Evolutionary conservation across 2,113 vertebrate genomes (phyloP).

Genomic region (Brachypodius melanocephalos): DNA sequence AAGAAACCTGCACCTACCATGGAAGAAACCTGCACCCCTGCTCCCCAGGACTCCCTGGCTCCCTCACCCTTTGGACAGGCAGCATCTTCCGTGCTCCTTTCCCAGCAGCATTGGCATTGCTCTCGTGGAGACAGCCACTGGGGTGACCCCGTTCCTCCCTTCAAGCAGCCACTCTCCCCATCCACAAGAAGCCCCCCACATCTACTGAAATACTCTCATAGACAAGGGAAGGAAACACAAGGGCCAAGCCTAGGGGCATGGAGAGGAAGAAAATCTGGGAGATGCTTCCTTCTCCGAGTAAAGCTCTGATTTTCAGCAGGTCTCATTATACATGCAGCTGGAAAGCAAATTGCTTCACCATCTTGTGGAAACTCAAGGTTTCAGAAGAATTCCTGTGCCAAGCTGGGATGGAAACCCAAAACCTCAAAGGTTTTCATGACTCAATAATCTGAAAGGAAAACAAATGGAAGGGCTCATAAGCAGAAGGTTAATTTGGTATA

Average conservation of each 20-base stretch:
- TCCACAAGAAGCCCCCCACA: neutral
- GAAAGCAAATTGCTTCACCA: neutral
- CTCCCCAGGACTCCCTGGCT: fast-evolving
- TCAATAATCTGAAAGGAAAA: constrained; percentile 27
- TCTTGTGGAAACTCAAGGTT: constrained; percentile 18
- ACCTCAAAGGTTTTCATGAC: constrained; percentile 29
- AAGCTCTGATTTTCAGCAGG: neutral
- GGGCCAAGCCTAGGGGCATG: neutral
- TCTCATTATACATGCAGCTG: neutral
- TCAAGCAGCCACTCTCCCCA: neutral
- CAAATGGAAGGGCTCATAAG: constrained; percentile 17
- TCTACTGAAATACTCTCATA: neutral
- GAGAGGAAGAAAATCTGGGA: neutral
- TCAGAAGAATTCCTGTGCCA: constrained; percentile 4
- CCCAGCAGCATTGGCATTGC: neutral
- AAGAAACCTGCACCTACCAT: too few relatives aligned
- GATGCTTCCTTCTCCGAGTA: neutral
- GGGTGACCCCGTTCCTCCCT: too few relatives aligned
- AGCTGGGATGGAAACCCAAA: constrained; percentile 20
- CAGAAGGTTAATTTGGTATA: constrained; percentile 44
- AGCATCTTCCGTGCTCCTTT: neutral
- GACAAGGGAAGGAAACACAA: neutral
- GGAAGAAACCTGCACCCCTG: neutral
- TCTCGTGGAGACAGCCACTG: fast-evolving
- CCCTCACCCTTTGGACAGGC: neutral